Conservation (phyloP, 2,888 invertebrate species). For the Galeopsomyia nigrocyanea region DNA sequence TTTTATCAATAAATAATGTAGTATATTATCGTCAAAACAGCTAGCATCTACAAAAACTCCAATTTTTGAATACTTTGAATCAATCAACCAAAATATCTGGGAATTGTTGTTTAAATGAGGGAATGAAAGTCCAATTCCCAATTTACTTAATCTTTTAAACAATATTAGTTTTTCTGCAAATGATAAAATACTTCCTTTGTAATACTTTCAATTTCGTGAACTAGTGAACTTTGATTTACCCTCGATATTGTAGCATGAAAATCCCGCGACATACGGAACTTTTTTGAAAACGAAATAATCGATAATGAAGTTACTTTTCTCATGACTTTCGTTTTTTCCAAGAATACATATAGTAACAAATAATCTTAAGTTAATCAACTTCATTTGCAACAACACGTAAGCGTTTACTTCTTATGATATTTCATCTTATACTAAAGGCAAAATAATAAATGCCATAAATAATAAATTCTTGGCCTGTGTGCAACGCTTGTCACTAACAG, state of each 20-base stretch:
- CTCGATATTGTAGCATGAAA: background rate
- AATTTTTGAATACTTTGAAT: conserved; percentile 1
- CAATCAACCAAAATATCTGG: background rate
- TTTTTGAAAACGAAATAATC: conserved; percentile 19
- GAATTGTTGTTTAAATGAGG: background rate
- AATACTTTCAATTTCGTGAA: too few species aligned
- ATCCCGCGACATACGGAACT: background rate
- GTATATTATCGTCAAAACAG: background rate
- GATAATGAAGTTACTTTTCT: conserved; percentile 7
- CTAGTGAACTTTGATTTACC: background rate
- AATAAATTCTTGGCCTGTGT: too few species aligned
- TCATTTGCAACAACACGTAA: too few species aligned
- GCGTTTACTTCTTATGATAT: too few species aligned
- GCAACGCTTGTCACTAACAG: too few species aligned
- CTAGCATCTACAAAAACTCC: conserved; percentile 15
- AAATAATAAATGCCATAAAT: too few species aligned
- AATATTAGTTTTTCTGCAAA: conserved; percentile 6
- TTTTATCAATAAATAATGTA: background rate
- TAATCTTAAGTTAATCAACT: background rate
- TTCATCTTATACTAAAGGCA: too few species aligned
- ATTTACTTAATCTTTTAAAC: conserved; percentile 4
- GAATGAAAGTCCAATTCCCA: background rate
- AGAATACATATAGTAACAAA: background rate
- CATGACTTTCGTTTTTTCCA: too few species aligned
- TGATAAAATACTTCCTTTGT: background rate